phyloP scores from a whole-genome alignment of 1,140 invertebrate species.

The Maniola jurtina region DNA sequence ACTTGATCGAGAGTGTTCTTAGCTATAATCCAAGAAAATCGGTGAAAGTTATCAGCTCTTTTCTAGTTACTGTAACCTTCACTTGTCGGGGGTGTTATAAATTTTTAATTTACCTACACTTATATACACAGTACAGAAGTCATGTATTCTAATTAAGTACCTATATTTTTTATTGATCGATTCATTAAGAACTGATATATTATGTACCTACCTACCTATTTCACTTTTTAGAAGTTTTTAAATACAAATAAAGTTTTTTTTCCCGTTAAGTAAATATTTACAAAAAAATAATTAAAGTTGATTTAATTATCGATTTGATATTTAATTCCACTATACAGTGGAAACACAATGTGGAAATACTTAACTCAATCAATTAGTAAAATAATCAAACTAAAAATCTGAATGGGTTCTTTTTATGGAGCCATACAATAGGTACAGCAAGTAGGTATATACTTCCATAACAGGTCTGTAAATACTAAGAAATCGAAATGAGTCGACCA shows the following conservation, averaged over 20 bases:
- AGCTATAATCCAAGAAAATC: too few relatives aligned
- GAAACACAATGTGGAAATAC: neutral
- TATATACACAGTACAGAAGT: too few relatives aligned
- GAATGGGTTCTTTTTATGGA: neutral
- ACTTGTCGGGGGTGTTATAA: too few relatives aligned
- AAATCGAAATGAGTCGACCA: constrained; percentile 2
- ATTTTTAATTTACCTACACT: too few relatives aligned
- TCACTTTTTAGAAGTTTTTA: neutral
- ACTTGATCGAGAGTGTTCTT: too few relatives aligned
- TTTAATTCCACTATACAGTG: constrained; percentile 1
- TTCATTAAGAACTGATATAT: too few relatives aligned
- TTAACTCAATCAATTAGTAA: neutral
- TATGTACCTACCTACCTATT: too few relatives aligned
- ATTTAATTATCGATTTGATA: neutral
- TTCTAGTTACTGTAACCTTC: too few relatives aligned
- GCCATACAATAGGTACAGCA: neutral
- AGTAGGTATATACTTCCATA: neutral
- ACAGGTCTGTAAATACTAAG: neutral
- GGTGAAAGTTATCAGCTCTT: too few relatives aligned
- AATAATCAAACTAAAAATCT: neutral
- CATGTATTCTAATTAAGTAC: too few relatives aligned
- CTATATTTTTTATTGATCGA: too few relatives aligned
- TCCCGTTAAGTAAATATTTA: neutral
- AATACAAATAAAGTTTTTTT: neutral
- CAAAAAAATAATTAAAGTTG: neutral